Evolutionary conservation across 2,888 invertebrate genomes (phyloP), one percentile per base, ranked within the genome.

Genomic region (Athalia cordata): DNA sequence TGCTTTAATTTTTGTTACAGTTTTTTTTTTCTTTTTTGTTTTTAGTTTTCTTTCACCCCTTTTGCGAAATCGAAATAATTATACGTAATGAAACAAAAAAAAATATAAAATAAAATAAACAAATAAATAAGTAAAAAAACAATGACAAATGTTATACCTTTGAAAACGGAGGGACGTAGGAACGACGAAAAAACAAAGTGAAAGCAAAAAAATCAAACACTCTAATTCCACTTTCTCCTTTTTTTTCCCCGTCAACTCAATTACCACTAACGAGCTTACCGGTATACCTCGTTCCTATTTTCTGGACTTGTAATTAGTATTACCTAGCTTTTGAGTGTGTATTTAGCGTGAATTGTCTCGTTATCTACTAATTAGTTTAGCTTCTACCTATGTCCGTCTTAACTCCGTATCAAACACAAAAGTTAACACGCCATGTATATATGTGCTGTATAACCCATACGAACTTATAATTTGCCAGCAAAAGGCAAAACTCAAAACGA

Each of bases 211-310:
- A 74, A 47, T 15, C 62, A 11, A 15, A 75, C 75, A 52, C 62
- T 50, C 62, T 75, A 62, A 75, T 75, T 75, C 62, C 75, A 50
- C 61, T 72, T 72, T 75, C 75, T 64, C 75, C 50, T 75, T 29
- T 29, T 61, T 75, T 29, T 75, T 62, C 62, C 62, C 75, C 52
- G 75, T 75, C 75, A 64, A 64, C 61, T 62, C 75, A 75, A 75
- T 75, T 75, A 75, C 75, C 64, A 75, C 75, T 75, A 75, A 75
- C 75, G 75, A 75, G 75, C 75, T 64, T 50, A 75, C 62, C 13
- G 47, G 4, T 57, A 29, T 47, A 59, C 29, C 62, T 62, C 29
- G 11, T 75, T 75, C 75, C 62, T 75, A 64, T 64, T 61, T 67
- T 61, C 55, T 68, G 11, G 62, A 8, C 59, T 72, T 72, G 72